Evolutionary conservation across 2,888 invertebrate species (phyloP).

Genomic region (Isoperla grammatica): DNA sequence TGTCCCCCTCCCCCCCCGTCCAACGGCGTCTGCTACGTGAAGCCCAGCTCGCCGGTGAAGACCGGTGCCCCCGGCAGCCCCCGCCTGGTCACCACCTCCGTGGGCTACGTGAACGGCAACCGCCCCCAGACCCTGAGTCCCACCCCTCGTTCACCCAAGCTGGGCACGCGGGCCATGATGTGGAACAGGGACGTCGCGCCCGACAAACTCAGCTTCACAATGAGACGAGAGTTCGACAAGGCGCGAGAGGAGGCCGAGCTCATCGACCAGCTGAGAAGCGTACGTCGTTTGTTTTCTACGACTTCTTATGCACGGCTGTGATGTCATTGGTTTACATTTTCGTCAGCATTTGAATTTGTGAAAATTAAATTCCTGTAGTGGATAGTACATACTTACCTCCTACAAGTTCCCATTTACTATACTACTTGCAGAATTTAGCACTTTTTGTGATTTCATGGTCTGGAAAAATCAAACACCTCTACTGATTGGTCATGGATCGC

Average conservation of each 20-base stretch:
- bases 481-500: too few relatives aligned
- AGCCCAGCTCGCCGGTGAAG: constrained; percentile 62
- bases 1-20: constrained; percentile 34
- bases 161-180: constrained; percentile 24
- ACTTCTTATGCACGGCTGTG: background rate
- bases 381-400: too few relatives aligned
- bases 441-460: too few relatives aligned
- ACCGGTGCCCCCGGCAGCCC: constrained; percentile 46
- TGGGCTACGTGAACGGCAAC: constrained; percentile 48
- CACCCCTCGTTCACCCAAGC: constrained; percentile 26
- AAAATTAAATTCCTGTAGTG: too few relatives aligned
- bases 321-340: constrained; percentile 9
- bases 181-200: constrained; percentile 67
- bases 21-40: constrained; percentile 51
- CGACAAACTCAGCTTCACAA: constrained; percentile 83
- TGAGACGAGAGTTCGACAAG: constrained; percentile 86
- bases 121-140: constrained; percentile 12
- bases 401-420: too few relatives aligned
- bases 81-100: constrained; percentile 52
- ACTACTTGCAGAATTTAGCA: too few relatives aligned
- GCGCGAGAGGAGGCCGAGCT: constrained; percentile 84
- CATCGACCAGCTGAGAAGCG: constrained; percentile 74
- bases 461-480: too few relatives aligned
- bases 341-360: constrained; percentile 19
- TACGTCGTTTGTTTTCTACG: constrained; percentile 46